Conservation (phyloP, 2,113 vertebrate genomes). For the Lates calcarifer region DNA sequence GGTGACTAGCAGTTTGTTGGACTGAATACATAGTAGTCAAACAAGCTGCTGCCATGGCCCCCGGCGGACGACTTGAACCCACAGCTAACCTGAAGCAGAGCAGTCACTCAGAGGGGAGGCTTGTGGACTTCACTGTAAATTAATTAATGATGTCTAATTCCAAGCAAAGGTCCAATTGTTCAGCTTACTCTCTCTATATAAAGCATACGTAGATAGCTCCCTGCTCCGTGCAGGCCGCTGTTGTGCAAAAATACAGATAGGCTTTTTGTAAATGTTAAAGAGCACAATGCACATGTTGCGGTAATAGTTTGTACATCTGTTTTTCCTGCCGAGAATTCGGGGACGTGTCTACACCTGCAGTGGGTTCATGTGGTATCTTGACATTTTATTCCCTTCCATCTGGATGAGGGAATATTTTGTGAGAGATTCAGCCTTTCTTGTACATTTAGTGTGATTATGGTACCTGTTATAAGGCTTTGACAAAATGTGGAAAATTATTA, state of each 20-base stretch:
- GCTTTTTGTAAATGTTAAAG: constrained; percentile 42
- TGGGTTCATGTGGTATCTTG: constrained; percentile 18
- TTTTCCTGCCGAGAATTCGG: constrained; percentile 36
- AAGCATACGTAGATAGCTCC: constrained; percentile 17
- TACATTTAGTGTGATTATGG: not conserved
- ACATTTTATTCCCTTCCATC: constrained; percentile 28
- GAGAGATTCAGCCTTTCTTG: not conserved
- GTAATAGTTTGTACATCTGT: constrained; percentile 55
- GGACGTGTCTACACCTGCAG: constrained; percentile 14
- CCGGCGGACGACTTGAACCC: constrained; percentile 62
- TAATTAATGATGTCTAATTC: constrained; percentile 66
- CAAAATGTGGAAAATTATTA: not conserved
- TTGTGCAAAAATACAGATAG: constrained; percentile 53
- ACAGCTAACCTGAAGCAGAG: constrained; percentile 53
- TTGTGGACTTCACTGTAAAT: constrained; percentile 53
- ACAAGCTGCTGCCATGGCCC: constrained; percentile 24
- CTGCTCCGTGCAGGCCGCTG: constrained; percentile 10
- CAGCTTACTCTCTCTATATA: constrained; percentile 17
- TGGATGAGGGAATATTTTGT: constrained; percentile 14
- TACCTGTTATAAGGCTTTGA: not conserved
- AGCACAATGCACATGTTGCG: constrained; percentile 52
- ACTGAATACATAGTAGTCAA: constrained; percentile 73
- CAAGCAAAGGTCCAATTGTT: constrained; percentile 52
- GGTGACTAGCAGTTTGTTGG: constrained; percentile 66
- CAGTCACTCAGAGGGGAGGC: constrained; percentile 52